A percentile compares a stretch with the other conserved stretches of the same genome.
Evolutionary conservation across 2,888 invertebrate genomes (phyloP).

Genomic region (Pseudococcus viburni): DNA sequence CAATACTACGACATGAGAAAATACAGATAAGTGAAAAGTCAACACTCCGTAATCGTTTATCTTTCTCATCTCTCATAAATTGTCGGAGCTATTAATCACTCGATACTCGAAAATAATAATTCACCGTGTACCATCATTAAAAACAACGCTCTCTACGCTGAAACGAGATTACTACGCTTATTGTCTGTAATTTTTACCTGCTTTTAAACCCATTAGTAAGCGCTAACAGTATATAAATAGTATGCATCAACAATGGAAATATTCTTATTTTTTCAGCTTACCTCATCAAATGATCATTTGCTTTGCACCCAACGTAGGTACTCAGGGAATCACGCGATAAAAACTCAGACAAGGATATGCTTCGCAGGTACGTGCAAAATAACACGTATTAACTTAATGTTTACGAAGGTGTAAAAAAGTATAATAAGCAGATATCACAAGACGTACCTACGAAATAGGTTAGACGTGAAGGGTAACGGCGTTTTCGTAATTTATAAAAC

Average conservation of each 20-base stretch:
- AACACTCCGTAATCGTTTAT: background rate
- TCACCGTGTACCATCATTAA: background rate
- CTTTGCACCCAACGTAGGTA: background rate
- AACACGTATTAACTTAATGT: conserved; percentile 14
- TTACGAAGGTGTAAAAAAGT: conserved; percentile 13
- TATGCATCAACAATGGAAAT: background rate
- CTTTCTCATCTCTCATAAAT: too few relatives aligned
- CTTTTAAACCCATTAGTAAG: background rate
- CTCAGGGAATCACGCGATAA: background rate
- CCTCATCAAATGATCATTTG: background rate
- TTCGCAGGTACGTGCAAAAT: background rate
- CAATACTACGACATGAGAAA: background rate
- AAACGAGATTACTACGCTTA: background rate
- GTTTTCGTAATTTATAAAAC: conserved; percentile 39
- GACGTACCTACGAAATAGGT: background rate
- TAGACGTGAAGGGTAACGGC: background rate
- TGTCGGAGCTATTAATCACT: background rate
- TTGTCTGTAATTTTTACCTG: background rate
- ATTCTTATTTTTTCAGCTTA: background rate
- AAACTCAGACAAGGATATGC: background rate
- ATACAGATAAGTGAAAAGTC: background rate
- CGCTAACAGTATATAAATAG: background rate
- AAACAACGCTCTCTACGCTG: background rate
- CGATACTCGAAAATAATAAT: background rate
- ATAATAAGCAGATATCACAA: background rate